These are phyloP conservation scores for Buceros bicornis DNA, from an alignment of 2,797 vertebrate species.

Conservation along the genomic window DNA sequence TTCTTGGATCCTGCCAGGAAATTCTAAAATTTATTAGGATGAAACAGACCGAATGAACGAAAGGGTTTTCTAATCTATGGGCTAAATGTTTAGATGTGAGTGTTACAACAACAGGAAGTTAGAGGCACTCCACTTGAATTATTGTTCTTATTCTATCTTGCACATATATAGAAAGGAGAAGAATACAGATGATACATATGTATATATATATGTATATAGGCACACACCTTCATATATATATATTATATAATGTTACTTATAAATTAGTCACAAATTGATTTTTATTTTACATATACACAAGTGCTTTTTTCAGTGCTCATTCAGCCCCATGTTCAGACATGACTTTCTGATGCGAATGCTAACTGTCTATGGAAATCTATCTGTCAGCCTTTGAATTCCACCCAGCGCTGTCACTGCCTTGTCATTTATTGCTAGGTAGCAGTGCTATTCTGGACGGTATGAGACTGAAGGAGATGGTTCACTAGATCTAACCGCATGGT, in stretches of 20 bases:
- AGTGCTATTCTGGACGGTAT: neutral
- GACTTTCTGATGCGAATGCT: neutral
- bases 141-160: neutral
- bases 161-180: neutral
- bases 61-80: neutral
- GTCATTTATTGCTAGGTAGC: neutral
- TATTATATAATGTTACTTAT: neutral
- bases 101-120: neutral
- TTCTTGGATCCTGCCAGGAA: neutral
- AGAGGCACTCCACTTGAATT: too few relatives aligned
- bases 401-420: neutral
- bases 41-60: neutral
- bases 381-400: neutral
- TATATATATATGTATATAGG: neutral
- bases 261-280: neutral
- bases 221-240: too few relatives aligned
- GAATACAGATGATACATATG: neutral
- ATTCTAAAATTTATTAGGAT: neutral
- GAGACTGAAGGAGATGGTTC: neutral
- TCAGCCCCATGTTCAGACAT: neutral
- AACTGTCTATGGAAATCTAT: neutral
- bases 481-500: too few relatives aligned
- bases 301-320: neutral
- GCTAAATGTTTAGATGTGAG: neutral
- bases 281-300: neutral